Evolutionary conservation across 2,113 vertebrate species (phyloP).

Genomic region (Astur gentilis): DNA sequence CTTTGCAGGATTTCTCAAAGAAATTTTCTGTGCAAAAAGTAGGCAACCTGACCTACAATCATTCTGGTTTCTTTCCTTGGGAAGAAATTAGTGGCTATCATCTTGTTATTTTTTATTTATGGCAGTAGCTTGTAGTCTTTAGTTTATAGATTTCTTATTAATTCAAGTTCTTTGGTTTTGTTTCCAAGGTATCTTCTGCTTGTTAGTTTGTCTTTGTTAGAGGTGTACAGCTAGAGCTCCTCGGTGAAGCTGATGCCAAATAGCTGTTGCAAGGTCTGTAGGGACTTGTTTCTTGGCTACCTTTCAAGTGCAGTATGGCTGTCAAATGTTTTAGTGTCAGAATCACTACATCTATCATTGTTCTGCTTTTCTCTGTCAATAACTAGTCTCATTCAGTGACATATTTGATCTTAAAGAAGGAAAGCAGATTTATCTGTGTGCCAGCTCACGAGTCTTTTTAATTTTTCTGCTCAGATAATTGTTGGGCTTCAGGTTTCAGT

Average conservation of each 20-base stretch:
- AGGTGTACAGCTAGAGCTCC: background rate
- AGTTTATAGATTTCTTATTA: background rate
- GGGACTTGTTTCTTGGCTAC: slow-evolving; percentile 33
- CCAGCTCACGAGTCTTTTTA: background rate
- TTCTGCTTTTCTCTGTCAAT: slow-evolving; percentile 3
- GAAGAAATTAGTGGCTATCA: background rate
- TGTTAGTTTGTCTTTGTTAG: background rate
- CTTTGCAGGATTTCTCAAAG: background rate
- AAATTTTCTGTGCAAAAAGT: background rate
- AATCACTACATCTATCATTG: background rate
- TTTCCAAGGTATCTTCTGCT: background rate
- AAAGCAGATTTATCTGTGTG: slow-evolving; percentile 3
- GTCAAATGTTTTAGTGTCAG: slow-evolving; percentile 14
- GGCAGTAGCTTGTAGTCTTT: background rate
- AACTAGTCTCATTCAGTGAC: background rate
- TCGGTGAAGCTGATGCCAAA: background rate
- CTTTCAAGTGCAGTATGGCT: background rate
- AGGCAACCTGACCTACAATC: background rate
- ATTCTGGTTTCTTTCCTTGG: background rate
- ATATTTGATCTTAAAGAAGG: background rate
- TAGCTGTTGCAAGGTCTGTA: slow-evolving; percentile 15
- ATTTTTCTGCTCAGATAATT: background rate
- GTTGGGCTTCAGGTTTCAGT: background rate
- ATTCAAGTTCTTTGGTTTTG: background rate
- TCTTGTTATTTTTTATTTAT: background rate